Evolutionary conservation across 2,888 invertebrate genomes (phyloP), one percentile per base, ranked within the genome.

Genomic region (Leptinotarsa rubiginosa): DNA sequence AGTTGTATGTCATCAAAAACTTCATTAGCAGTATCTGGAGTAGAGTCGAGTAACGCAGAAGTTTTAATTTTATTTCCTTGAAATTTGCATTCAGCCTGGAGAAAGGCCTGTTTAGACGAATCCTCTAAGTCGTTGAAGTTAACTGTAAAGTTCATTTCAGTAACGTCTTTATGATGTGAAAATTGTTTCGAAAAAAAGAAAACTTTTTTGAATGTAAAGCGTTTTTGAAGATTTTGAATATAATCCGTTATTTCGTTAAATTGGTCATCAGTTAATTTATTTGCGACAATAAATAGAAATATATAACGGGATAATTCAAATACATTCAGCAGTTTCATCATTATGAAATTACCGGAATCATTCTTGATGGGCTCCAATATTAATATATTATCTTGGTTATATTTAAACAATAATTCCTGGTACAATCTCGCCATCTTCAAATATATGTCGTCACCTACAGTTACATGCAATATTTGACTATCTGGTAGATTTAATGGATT

Each of bases 371-470:
- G 18, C 7, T 52, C 52, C 52, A 52, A 3, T 18, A 52, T 18
- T 18, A 52, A 52, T 18, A 52, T 52, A 52, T 52, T 52, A 18
- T 52, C 52, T 18, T 5, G 52, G n/a, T 18, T 52, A 52, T 52
- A 52, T 18, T 52, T 52, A 18, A 18, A 18, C 52, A 52, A 52
- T 52, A 52, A 52, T 3, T 18, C 5, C 52, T 52, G 18, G 18
- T 52, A 52, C 52, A 52, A 18, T 52, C 52, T 52, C 3, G 52
- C n/a, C 52, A 41, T 41, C 22, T 65, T 65, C 65, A 65, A 47
- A 16, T 31, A 16, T 18, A 18, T 47, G 1, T 25, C 41, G 7
- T 16, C 47, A 4, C 65, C 41, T 65, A 49, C 41, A 65, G 41
- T 47, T 3, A 47, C 18, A 65, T 65, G 25, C 31, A 65, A 10